Evolutionary conservation across 2,797 vertebrate species (phyloP), one percentile per base, ranked within the genome.

Genomic region (Pipistrellus pygmaeus): DNA sequence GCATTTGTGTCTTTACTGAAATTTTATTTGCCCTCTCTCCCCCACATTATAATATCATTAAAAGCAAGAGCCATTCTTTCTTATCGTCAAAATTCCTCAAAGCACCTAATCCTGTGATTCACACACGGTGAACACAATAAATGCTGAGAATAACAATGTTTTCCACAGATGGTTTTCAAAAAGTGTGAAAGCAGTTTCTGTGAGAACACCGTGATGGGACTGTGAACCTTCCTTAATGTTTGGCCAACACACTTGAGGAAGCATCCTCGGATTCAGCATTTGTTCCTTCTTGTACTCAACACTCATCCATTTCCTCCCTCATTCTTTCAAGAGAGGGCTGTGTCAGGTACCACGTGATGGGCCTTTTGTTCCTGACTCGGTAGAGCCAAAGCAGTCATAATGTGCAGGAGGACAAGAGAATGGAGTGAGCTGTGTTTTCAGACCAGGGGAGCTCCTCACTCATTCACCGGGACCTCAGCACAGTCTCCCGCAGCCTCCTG

Each of bases 11-110:
- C 68, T 69, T 44, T 11, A 35, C 55, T 69, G 25, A 44, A 44
- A 27, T 81, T 55, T 15, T n/a, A 57, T 21, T 21, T 20, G 12
- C n/a, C 21, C 27, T 12, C 15, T 9, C 80, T 78, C 66, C 57
- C 44, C 66, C 23, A n/a, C 51, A 8, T 23, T n/a, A 2, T 32
- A 13, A 73, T 53, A n/a, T 68, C 75, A 66, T 32, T 46, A 44
- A 83, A 41, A 94, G 72, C 27, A 84, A 48, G 77, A 53, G 38
- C 41, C 78, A 53, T 14, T 35, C n/a, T 55, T 21, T 30, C 51
- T 81, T 85, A 44, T 51, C 38, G 20, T 93, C 14, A 2, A 46
- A 84, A 55, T 71, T 76, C 57, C 73, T 93, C 72, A 66, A 27
- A 66, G 71, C 53, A 27, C 38, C n/a, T 25, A 20, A 51, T 20